Evolutionary conservation across 2,113 vertebrate genomes (phyloP).

Genomic region (Phasianus colchicus): DNA sequence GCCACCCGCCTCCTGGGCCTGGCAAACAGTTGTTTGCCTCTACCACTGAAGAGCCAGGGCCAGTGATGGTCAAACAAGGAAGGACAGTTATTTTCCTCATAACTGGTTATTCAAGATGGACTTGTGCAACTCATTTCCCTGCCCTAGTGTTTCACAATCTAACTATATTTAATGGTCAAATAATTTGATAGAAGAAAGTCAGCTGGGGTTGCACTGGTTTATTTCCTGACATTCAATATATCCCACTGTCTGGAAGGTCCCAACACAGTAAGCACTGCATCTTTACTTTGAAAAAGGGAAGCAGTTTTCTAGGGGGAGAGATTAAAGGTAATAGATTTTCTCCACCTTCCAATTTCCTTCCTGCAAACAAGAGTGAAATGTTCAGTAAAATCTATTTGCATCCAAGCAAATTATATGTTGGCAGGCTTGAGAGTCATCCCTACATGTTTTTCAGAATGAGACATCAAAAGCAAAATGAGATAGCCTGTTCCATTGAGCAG

Average conservation of each 20-base stretch:
- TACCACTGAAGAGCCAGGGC: background rate
- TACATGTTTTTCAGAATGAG: background rate
- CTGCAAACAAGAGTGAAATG: background rate
- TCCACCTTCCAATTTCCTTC: background rate
- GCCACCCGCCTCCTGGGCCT: background rate
- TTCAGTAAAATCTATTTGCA: background rate
- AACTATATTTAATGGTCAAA: conserved; percentile 20
- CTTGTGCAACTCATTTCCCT: background rate
- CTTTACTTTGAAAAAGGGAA: background rate
- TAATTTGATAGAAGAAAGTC: background rate
- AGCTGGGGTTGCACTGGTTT: background rate
- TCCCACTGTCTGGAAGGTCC: background rate
- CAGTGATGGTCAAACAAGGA: background rate
- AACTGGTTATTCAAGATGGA: conserved; percentile 22
- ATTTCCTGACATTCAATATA: background rate
- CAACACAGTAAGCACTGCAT: background rate
- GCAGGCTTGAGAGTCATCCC: background rate
- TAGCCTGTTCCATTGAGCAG: background rate
- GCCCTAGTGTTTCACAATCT: background rate
- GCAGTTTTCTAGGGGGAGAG: background rate
- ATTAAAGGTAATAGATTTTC: background rate
- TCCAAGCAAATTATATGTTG: background rate
- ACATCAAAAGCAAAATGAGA: background rate
- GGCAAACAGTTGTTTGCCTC: background rate
- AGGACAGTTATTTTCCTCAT: conserved; percentile 26